Base-by-base conservation (phyloP, 2,113 vertebrate genomes). In the Rhodinocichla rosea region DNA sequence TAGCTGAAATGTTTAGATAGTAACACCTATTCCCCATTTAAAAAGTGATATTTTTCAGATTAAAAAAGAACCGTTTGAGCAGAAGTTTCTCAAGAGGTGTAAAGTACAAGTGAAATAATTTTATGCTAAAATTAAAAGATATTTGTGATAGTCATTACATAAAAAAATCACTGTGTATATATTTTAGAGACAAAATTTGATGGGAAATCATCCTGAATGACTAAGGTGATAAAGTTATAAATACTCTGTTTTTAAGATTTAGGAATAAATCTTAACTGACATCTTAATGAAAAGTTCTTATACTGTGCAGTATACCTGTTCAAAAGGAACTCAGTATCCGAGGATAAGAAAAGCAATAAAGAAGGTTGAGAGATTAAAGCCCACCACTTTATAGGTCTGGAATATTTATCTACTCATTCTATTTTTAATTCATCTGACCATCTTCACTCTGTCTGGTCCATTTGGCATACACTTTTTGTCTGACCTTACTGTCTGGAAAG, bases 401-500 rank as follows among this genome's bases (percentile, higher is more conserved):
- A 94, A 92, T 95, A 92, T 85, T 85, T 95, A 82, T 90, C 57
- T 68, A 26, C 53, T 90, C 89, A 67, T 53, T 88, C 59, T 83
- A 23, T 39, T 88, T 94, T 83, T 94, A 92, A 95, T 94, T 94
- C 69, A 76, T 74, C 67, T 91, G 89, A 86, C 45, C 28, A 85
- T 40, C 67, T 91, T 80, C 57, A n/a, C 77, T 94, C 68, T 91
- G 78, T 82, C 78, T 88, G 59, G 57, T 19, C 50, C 45, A 82
- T 95, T 95, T 90, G 57, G 62, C 27, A 50, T 57, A 76, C 11
- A n/a, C 23, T 68, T 84, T 88, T 91, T 78, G 59, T 94, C 82
- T 92, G 84, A 93, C 90, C 92, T 86, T 88, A 45, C 69, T 90
- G 89, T 93, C 93, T 94, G 73, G 45, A 94, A 50, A 86, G 70